Percentiles rank a stretch among this genome's conserved stretches.
Evolutionary conservation across 2,888 invertebrate genomes (phyloP).

Genomic region (Aproaerema taeniolella): DNA sequence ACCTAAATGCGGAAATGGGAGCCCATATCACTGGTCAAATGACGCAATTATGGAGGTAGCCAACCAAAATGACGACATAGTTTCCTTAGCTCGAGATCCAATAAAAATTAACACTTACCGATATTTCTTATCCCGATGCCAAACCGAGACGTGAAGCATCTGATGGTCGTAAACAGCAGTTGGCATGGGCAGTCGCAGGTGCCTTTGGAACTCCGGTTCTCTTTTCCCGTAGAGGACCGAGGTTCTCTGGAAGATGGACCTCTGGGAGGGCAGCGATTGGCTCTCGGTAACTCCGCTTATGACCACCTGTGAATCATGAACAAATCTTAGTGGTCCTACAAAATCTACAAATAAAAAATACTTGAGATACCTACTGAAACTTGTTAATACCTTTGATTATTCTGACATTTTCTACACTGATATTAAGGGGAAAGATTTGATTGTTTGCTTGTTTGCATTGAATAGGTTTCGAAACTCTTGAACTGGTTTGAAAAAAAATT

Average conservation of each 20-base stretch:
- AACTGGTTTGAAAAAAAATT: no score
- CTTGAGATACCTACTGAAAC: background rate
- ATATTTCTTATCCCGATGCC: conserved; percentile 90
- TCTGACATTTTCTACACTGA: background rate
- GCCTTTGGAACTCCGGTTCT: conserved; percentile 88
- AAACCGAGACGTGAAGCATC: conserved; percentile 86
- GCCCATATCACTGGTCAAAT: no score
- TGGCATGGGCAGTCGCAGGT: conserved; percentile 82
- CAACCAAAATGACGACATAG: no score
- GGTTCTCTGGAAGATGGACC: conserved; percentile 84
- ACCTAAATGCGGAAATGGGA: no score
- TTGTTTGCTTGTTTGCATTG: no score
- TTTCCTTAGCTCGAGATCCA: no score
- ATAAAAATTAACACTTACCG: conserved; percentile 81
- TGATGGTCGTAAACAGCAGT: conserved; percentile 73
- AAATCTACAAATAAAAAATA: background rate
- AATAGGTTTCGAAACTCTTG: no score
- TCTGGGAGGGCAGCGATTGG: conserved; percentile 58
- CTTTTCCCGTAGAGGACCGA: conserved; percentile 87
- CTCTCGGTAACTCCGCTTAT: conserved; percentile 67
- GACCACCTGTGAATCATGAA: conserved; percentile 69
- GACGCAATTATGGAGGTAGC: no score
- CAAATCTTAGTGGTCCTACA: background rate
- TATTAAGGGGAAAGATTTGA: no score
- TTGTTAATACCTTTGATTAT: conserved; percentile 4